Conservation (phyloP, 2,888 invertebrate genomes). For the Synergus gifuensis region DNA sequence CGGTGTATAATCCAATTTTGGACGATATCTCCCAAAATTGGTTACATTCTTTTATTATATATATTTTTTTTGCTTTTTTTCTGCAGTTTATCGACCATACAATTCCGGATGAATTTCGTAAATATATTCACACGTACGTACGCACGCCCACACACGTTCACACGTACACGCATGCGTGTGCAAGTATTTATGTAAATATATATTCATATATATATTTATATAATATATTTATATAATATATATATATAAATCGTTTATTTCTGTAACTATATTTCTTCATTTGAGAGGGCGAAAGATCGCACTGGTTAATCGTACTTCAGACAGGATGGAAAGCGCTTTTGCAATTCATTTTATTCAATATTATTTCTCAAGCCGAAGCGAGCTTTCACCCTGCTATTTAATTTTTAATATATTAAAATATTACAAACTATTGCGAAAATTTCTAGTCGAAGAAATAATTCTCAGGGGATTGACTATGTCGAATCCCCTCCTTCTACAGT, state of each 20-base stretch:
- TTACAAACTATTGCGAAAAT: slow-evolving; percentile 64
- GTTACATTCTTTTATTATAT: slow-evolving; percentile 52
- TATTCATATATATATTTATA: slow-evolving; percentile 50
- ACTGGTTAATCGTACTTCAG: slow-evolving; percentile 37
- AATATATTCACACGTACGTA: slow-evolving; percentile 56
- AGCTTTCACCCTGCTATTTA: slow-evolving; percentile 51
- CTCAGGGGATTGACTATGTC: slow-evolving; percentile 43
- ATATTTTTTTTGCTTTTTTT: slow-evolving; percentile 47
- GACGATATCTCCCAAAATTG: slow-evolving; percentile 39
- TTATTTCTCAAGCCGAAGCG: slow-evolving; percentile 50
- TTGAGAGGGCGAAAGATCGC: slow-evolving; percentile 58
- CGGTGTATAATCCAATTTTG: slow-evolving; percentile 47
- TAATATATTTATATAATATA: slow-evolving; percentile 47
- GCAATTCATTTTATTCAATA: background rate
- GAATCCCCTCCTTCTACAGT: slow-evolving; percentile 22
- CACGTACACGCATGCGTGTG: slow-evolving; percentile 49
- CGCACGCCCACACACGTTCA: slow-evolving; percentile 52
- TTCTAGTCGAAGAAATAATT: slow-evolving; percentile 59
- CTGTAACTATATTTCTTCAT: slow-evolving; percentile 52
- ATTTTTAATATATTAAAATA: slow-evolving; percentile 65
- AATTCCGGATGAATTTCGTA: slow-evolving; percentile 60
- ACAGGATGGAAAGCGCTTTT: background rate
- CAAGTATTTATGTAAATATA: slow-evolving; percentile 52
- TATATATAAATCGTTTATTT: slow-evolving; percentile 55
- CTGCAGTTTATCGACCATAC: slow-evolving; percentile 54